Base-by-base conservation (phyloP, 2,797 vertebrate genomes). In the Glyptemys insculpta region DNA sequence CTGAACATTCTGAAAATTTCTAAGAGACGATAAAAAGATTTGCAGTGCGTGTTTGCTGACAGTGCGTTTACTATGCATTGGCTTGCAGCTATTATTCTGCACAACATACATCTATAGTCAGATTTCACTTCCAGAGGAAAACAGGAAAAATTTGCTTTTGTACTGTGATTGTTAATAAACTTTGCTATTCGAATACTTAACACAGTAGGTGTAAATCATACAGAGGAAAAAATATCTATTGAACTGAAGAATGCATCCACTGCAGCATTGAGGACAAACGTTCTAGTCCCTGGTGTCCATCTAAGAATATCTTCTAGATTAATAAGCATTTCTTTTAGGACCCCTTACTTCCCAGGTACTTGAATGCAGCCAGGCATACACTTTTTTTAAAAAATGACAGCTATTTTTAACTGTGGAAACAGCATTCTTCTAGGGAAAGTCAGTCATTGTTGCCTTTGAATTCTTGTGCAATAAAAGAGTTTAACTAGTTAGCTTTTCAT, bases 321-420 rank as follows among this genome's bases (percentile, higher is more conserved):
- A 34, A 15, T 65, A 74, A 49, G 47, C 5, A 16, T 19, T 49
- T 14, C 37, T 44, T 57, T 57, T 57, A 44, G 50, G n/a, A 83
- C 44, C 29, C 44, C 41, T n/a, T 52, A 3, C 56, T 83, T 79
- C 31, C 50, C 74, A 65, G 37, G 41, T 62, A 34, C 29, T 53
- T 78, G 34, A 79, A 89, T 74, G 65, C 19, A 86, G 34, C 31
- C 56, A 50, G 9, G 47, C 34, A 50, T 29, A n/a, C 81, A 9
- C 49, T 49, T 86, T 88, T 81, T 5, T 5, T 7, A 23, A 37
- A 85, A 92, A 86, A 89, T 82, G 49, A 50, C 19, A 86, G 44
- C 52, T 89, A 90, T 93, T 90, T 93, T 90, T 72, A 86, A 93
- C 79, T 56, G 49, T 86, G 44, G 27, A 89, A 56, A 59, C n/a